phyloP scores from a whole-genome alignment of 2,888 invertebrate genomes.

The Polyommatus icarus region DNA sequence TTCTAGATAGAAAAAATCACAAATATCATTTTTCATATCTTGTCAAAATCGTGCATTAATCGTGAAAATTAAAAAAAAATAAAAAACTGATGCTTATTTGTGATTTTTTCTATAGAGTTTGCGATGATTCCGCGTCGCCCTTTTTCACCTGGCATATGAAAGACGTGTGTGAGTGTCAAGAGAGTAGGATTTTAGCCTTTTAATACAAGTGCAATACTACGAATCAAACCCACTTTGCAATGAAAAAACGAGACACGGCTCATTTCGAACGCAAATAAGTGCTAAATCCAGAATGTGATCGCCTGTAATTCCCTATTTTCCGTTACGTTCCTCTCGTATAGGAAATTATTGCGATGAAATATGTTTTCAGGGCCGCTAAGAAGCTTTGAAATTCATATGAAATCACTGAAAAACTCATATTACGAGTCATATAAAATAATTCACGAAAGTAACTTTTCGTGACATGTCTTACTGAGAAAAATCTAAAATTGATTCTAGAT shows the following conservation, averaged over 20 bases:
- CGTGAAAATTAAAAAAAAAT: too few relatives aligned
- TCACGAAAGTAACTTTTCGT: not conserved
- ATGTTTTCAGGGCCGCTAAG: not conserved
- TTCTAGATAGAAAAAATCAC: too few relatives aligned
- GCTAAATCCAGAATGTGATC: not conserved
- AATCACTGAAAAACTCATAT: not conserved
- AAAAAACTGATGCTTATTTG: too few relatives aligned
- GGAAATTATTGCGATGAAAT: constrained; percentile 4
- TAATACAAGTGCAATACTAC: not conserved
- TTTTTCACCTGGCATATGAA: too few relatives aligned
- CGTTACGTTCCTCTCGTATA: not conserved
- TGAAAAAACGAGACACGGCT: not conserved
- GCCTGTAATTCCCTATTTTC: constrained; percentile 12
- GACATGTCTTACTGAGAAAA: not conserved
- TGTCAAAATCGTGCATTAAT: too few relatives aligned
- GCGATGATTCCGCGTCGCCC: too few relatives aligned
- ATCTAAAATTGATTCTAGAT: not conserved
- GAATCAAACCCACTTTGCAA: not conserved
- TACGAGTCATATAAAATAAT: not conserved
- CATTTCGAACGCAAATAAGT: constrained; percentile 3
- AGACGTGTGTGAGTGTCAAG: too few relatives aligned
- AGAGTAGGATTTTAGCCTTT: too few relatives aligned
- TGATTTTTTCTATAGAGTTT: too few relatives aligned
- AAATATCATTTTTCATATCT: too few relatives aligned
- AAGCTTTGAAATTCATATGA: not conserved